Conservation (phyloP, 2,113 vertebrate species). For the Platanista minor region DNA sequence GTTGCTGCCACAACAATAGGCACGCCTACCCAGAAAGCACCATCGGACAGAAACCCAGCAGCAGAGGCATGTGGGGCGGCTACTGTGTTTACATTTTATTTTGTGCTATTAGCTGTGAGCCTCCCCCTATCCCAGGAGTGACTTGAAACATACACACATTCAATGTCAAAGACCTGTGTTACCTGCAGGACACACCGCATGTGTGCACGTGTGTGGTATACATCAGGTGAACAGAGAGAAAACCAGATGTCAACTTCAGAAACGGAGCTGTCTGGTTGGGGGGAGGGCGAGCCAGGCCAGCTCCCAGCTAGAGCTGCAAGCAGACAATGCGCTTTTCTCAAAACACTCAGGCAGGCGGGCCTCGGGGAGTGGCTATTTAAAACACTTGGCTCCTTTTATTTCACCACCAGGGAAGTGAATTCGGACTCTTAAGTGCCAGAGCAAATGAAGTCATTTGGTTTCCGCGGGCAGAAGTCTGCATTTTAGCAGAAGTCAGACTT, state of each 20-base stretch:
- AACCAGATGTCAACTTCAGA: conserved; percentile 90
- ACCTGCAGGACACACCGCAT: background rate
- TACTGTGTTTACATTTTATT: conserved; percentile 88
- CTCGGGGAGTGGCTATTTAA: conserved; percentile 87
- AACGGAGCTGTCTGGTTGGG: conserved; percentile 81
- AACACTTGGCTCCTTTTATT: conserved; percentile 92
- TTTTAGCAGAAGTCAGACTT: conserved; percentile 58
- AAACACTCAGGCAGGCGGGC: conserved; percentile 84
- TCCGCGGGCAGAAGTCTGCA: conserved; percentile 65
- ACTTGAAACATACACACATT: conserved; percentile 3
- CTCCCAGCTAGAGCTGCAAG: conserved; percentile 78
- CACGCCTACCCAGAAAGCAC: conserved; percentile 84
- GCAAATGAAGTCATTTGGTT: conserved; percentile 87
- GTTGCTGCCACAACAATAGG: conserved; percentile 96
- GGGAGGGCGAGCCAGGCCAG: conserved; percentile 80
- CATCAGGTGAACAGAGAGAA: conserved; percentile 86
- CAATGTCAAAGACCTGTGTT: background rate
- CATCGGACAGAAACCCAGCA: conserved; percentile 88
- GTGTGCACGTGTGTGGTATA: background rate
- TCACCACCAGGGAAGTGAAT: conserved; percentile 86
- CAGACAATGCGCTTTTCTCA: conserved; percentile 88
- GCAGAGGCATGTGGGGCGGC: conserved; percentile 74
- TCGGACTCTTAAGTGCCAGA: conserved; percentile 83
- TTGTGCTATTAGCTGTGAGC: conserved; percentile 47
- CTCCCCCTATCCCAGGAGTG: background rate